phyloP scores from a whole-genome alignment of 1,140 invertebrate genomes.

The Steinernema khuongi region DNA sequence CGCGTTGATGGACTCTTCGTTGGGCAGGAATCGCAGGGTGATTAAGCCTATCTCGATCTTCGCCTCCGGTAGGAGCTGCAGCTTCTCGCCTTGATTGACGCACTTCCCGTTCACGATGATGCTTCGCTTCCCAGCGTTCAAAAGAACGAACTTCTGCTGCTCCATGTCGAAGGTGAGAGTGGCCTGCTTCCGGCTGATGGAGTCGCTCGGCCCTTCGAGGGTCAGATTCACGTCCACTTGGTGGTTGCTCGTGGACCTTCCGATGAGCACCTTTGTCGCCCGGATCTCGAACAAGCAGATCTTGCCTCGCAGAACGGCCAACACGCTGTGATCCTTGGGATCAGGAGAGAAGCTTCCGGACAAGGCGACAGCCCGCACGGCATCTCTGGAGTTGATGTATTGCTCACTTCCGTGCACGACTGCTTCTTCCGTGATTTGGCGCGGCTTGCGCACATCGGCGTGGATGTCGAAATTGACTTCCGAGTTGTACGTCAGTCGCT shows the following conservation, averaged over 20 bases:
- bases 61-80: constrained; percentile 81
- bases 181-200: constrained; percentile 44
- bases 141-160: not conserved
- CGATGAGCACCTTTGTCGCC: constrained; percentile 76
- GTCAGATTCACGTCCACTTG: constrained; percentile 87
- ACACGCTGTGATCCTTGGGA: not conserved
- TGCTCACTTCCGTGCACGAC: not conserved
- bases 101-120: constrained; percentile 88
- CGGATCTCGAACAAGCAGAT: constrained; percentile 85
- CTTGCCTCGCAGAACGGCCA: constrained; percentile 83
- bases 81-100: constrained; percentile 76
- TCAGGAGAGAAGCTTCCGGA: not conserved
- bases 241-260: constrained; percentile 79
- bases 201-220: constrained; percentile 70
- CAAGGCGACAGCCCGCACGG: not conserved
- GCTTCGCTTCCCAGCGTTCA: constrained; percentile 68
- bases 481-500: not conserved
- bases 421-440: constrained; percentile 24
- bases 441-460: not conserved
- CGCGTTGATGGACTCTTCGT: constrained; percentile 32
- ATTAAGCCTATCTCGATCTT: constrained; percentile 74
- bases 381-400: not conserved
- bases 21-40: constrained; percentile 38
- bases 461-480: not conserved
- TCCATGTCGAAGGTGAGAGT: constrained; percentile 14